A percentile compares a stretch with the other conserved stretches of the same genome.
phyloP scores from a whole-genome alignment of 2,888 invertebrate species.

The Cordylochernes scorpioides region DNA sequence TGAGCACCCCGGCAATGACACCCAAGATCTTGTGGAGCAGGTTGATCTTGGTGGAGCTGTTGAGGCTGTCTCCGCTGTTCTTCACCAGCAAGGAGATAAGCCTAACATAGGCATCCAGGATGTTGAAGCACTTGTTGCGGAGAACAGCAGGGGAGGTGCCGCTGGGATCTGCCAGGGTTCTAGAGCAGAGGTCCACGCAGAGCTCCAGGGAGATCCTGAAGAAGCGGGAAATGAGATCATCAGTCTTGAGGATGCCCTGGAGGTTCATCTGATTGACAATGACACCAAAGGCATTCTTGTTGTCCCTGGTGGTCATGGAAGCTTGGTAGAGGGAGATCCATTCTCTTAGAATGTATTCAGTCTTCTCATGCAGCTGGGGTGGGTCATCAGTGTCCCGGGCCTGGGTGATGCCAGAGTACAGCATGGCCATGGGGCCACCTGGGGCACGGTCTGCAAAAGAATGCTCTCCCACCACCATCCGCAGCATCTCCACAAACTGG shows the following conservation, averaged over 20 bases:
- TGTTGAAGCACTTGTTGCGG: conserved; percentile 74
- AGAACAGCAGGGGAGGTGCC: conserved; percentile 20
- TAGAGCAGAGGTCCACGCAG: conserved; percentile 79
- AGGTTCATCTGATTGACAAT: conserved; percentile 88
- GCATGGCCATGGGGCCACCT: conserved; percentile 46
- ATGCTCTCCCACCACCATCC: conserved; percentile 39
- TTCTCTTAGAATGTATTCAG: conserved; percentile 70
- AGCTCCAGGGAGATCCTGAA: conserved; percentile 86
- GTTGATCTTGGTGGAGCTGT: conserved; percentile 82
- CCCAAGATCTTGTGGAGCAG: conserved; percentile 73
- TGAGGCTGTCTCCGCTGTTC: conserved; percentile 50
- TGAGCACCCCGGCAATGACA: conserved; percentile 74
- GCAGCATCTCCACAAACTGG: conserved; percentile 48
- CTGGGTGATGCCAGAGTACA: conserved; percentile 65
- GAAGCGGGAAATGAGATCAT: conserved; percentile 85
- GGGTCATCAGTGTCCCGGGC: conserved; percentile 70
- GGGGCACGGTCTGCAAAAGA: conserved; percentile 46
- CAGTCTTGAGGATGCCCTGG: conserved; percentile 81
- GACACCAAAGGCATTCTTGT: conserved; percentile 59
- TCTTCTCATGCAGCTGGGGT: conserved; percentile 74
- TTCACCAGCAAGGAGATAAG: conserved; percentile 80
- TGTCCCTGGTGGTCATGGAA: conserved; percentile 27
- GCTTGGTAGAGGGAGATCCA: conserved; percentile 79
- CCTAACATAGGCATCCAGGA: conserved; percentile 78
- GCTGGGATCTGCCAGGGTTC: conserved; percentile 27